These are phyloP conservation scores for Ceyx erithaca DNA, from an alignment of 2,797 vertebrate species.

Conservation along the genomic window DNA sequence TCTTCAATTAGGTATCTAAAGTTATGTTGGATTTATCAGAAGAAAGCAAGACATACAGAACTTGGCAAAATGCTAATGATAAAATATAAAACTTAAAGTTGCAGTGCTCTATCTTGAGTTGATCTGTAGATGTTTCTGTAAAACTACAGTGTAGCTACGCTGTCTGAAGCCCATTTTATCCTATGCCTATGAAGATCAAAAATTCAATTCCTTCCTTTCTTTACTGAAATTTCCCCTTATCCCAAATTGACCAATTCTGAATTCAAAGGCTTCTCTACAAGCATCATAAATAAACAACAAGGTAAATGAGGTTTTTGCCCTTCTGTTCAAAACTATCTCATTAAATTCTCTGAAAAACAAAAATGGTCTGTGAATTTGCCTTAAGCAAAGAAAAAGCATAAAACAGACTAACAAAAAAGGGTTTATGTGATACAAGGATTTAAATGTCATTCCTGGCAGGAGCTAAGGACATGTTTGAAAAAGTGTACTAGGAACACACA, in stretches of 20 bases:
- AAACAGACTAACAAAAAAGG: neutral
- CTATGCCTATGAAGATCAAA: neutral
- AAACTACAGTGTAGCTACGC: neutral
- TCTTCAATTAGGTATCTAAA: neutral
- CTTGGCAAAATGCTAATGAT: neutral
- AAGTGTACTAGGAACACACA: fast-evolving
- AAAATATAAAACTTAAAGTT: neutral
- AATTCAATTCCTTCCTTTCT: neutral
- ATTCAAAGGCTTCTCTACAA: neutral
- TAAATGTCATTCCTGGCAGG: neutral
- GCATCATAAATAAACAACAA: neutral
- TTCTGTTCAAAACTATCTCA: neutral
- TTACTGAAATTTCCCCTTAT: neutral
- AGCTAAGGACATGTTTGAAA: neutral
- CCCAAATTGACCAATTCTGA: neutral
- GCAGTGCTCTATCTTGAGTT: neutral
- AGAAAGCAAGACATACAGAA: neutral
- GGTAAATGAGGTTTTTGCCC: neutral
- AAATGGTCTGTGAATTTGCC: neutral
- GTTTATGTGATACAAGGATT: neutral
- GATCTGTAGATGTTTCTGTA: neutral
- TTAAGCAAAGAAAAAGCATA: neutral
- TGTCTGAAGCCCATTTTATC: neutral
- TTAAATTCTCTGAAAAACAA: neutral
- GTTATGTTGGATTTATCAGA: neutral